Conservation (phyloP, 2,797 vertebrate genomes). For the Malacoraja senta region DNA sequence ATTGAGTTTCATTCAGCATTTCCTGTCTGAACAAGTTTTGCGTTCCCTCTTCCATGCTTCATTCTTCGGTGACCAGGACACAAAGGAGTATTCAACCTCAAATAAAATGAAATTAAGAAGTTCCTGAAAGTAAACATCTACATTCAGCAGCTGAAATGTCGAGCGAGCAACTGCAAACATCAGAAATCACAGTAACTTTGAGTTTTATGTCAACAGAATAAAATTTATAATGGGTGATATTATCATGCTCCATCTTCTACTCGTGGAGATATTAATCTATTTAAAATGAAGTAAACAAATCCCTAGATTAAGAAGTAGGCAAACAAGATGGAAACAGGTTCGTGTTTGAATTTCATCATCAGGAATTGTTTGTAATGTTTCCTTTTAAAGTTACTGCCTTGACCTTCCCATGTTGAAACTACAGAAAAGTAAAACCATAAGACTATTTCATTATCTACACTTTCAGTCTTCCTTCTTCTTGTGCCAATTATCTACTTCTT, state of each 20-base stretch:
- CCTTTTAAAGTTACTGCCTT: neutral
- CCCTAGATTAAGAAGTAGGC: neutral
- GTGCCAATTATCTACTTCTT: neutral
- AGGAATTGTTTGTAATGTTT: neutral
- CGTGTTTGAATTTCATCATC: neutral
- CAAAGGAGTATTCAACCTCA: slow-evolving; percentile 15
- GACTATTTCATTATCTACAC: neutral
- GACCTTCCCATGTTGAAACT: neutral
- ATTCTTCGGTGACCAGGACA: neutral
- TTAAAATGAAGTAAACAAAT: neutral
- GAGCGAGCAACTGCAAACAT: neutral
- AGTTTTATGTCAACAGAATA: neutral
- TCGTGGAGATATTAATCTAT: neutral
- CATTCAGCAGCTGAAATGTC: neutral
- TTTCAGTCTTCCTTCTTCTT: neutral
- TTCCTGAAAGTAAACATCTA: no score
- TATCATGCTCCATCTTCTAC: neutral
- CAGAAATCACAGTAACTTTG: neutral
- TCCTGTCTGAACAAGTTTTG: slow-evolving; percentile 28
- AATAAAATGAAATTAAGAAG: neutral
- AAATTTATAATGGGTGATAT: neutral
- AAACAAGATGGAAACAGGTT: neutral
- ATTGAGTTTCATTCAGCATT: slow-evolving; percentile 7
- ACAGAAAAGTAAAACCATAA: neutral
- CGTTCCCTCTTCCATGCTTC: neutral